Base-by-base conservation (phyloP, 2,888 invertebrate genomes). In the Calliopum simillimum region DNA sequence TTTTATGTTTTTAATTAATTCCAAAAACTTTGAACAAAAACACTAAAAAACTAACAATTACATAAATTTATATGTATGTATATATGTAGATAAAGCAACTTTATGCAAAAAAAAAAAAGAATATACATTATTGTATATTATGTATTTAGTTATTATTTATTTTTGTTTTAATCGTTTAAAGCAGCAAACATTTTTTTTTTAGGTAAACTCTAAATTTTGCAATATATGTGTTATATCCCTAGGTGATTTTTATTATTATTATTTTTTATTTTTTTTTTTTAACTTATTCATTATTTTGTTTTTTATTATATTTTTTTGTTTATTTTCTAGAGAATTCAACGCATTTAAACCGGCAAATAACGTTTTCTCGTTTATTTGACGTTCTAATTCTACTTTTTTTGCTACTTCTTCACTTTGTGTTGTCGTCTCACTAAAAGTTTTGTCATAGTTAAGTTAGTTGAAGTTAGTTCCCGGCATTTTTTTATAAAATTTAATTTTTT, bases 21-120 rank as follows among this genome's bases (percentile, higher is more conserved):
- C 16, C 11, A 23, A 62, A 23, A 65, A 13, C 43, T 59, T 49
- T 12, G 19, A 41, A 67, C 43, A 61, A 56, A 69, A 72, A 67
- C 19, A 65, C 25, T 62, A 16, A n/a, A n/a, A 25, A 71, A 68
- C 66, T 56, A 72, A 67, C 51, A 64, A 66, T 61, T 69, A 66
- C 61, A 69, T 65, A 66, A 41, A 55, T 65, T 41, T 71, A 49
- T 47, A 53, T 33, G 6, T 56, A 43, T 70, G 49, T 58, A 44
- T 3, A 58, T 64, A 63, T 62, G 12, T 53, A 41, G 19, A 53
- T 16, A 33, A 66, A 61, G n/a, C 64, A 64, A 68, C 68, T 68
- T 68, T 71, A 68, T 71, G 51, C 59, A 58, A 53, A 64, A 14
- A 47, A 21, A 41, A 46, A 69, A 33, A 47, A 49, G 11, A 23